A percentile compares a stretch with the other conserved stretches of the same genome.
These are phyloP conservation scores for Aphrophora alni DNA, from an alignment of 2,888 invertebrate genomes.

Conservation along the genomic window DNA sequence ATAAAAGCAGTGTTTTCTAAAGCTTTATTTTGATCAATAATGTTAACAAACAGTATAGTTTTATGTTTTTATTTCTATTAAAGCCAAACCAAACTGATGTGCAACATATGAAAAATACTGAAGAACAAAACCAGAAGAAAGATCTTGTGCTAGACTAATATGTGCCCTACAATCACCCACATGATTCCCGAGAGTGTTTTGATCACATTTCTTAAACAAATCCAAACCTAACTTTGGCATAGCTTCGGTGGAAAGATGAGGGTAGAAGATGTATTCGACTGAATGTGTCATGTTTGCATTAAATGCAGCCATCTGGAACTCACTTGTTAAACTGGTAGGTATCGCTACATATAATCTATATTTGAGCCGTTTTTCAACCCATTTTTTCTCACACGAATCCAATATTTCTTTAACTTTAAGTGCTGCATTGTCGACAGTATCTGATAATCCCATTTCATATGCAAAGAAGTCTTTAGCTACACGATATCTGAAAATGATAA, in stretches of 20 bases:
- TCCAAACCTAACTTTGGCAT: constrained; percentile 40
- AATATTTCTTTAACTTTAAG: constrained; percentile 64
- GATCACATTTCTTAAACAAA: constrained; percentile 22
- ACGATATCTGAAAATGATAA: constrained; percentile 62
- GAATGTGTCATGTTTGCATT: constrained; percentile 43
- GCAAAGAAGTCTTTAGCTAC: constrained; percentile 70
- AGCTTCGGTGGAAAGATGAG: constrained; percentile 74
- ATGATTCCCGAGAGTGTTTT: neutral
- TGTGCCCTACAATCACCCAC: constrained; percentile 6
- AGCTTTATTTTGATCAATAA: no score
- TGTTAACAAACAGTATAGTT: neutral
- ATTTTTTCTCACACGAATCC: constrained; percentile 65
- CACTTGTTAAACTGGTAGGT: constrained; percentile 69
- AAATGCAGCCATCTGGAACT: constrained; percentile 61
- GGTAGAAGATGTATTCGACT: constrained; percentile 65
- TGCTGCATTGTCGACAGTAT: constrained; percentile 64
- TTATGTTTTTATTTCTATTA: constrained; percentile 57
- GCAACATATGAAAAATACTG: constrained; percentile 58
- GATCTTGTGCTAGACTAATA: constrained; percentile 42
- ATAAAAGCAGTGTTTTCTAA: no score
- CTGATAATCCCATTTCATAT: constrained; percentile 71
- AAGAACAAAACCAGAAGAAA: constrained; percentile 55
- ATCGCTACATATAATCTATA: constrained; percentile 74
- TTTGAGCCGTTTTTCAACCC: constrained; percentile 61
- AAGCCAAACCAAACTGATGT: constrained; percentile 61